Conservation (phyloP, 2,797 vertebrate species). For the Brachyrhaphis roseni region DNA sequence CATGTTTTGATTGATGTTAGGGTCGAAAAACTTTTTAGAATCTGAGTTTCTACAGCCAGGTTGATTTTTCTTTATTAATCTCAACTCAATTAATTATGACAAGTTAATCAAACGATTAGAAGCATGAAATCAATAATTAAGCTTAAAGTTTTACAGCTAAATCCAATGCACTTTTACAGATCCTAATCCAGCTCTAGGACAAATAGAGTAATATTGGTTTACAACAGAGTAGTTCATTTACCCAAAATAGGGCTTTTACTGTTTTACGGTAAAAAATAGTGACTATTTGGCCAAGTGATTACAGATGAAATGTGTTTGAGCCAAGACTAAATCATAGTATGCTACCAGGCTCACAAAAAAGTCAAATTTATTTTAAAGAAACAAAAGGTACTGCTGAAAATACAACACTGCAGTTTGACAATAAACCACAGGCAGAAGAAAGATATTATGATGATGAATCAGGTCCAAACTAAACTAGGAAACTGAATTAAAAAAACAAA, state of each 20-base stretch:
- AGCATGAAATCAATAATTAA: neutral
- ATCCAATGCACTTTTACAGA: neutral
- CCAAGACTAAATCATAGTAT: neutral
- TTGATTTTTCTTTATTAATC: neutral
- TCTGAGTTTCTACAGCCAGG: neutral
- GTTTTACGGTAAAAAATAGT: neutral
- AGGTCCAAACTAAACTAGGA: neutral
- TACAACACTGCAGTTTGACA: neutral
- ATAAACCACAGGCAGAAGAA: neutral
- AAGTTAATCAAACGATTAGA: neutral
- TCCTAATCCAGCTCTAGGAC: neutral
- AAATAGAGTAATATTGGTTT: neutral
- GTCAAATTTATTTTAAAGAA: neutral
- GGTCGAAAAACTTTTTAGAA: neutral
- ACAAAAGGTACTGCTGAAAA: neutral
- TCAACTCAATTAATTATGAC: neutral
- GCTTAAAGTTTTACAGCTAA: neutral
- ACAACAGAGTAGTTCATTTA: neutral
- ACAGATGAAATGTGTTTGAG: neutral
- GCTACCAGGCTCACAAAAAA: neutral
- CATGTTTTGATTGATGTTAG: neutral
- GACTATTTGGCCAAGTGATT: neutral
- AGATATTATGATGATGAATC: neutral
- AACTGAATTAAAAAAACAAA: neutral
- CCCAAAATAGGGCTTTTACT: neutral